Evolutionary conservation across 2,113 vertebrate species (phyloP), one percentile per base, ranked within the genome.

Genomic region (Pangasianodon gigas): DNA sequence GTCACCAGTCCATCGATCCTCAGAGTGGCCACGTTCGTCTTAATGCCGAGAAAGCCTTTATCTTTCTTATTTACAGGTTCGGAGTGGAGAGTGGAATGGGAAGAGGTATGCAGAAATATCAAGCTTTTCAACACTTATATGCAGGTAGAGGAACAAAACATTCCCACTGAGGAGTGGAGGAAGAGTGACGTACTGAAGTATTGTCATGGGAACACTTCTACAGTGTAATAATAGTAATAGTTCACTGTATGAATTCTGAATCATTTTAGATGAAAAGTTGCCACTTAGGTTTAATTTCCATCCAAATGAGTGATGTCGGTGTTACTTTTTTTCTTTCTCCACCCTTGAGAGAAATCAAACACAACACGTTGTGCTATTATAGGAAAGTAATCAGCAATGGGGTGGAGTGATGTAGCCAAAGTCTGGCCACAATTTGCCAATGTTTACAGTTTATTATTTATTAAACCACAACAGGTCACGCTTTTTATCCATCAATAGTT

Each of bases 1-100:
- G 37, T 81, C 18, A 46, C 75, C 44, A 14, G 74, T 56, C 37
- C 26, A 69, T 81, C 62, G 71, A n/a, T 86, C 26, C 77, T 83
- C 21, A 48, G n/a, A 69, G 37, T 10, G 11, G 14, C 16, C 4
- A 7, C 32, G 41, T 60, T 81, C 58, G 37, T 37, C 19, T 44
- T 67, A 51, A 88, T 2, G 21, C 14, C 6, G 6, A 54, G 51
- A 32, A 54, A 0, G 0, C 6, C 11, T 29, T 54, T 54, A 41
- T 74, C 69, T 19, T 51, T 46, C 52, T 60, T 32, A n/a, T 74
- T 77, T 85, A 81, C 62, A 41, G 84, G 51, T 89, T 89, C 46
- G 58, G 44, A 58, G 51, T 82, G 26, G 44, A 51, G 48, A 7
- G 79, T 29, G 14, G 11, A 6, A 54, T 11, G 79, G 13, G 48